phyloP scores from a whole-genome alignment of 1,140 invertebrate species.

The Laupala kohalensis region DNA sequence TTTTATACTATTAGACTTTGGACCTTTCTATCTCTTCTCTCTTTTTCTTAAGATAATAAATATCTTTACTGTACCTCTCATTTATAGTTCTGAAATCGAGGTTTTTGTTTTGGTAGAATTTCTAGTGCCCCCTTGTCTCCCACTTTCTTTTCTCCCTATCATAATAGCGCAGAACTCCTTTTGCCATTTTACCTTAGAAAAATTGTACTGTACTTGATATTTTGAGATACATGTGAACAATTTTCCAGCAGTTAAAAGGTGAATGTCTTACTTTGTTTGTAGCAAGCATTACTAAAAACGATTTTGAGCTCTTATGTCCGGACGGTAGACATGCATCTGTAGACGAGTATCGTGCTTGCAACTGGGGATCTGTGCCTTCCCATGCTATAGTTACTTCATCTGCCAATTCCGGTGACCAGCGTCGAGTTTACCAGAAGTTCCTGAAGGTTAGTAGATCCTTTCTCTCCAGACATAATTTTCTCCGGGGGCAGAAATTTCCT shows the following conservation, averaged over 20 bases:
- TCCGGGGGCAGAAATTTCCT: no score
- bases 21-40: no score
- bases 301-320: constrained; percentile 76
- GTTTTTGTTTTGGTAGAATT: no score
- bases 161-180: no score
- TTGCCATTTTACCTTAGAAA: background rate
- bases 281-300: constrained; percentile 44
- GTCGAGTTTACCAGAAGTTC: constrained; percentile 41
- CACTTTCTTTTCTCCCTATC: no score
- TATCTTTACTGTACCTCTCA: no score
- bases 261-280: constrained; percentile 13
- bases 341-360: constrained; percentile 62
- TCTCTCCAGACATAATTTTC: no score
- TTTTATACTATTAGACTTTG: no score
- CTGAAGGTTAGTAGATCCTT: constrained; percentile 16
- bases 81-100: background rate
- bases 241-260: background rate
- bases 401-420: constrained; percentile 43
- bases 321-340: constrained; percentile 60
- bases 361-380: constrained; percentile 76
- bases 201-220: background rate
- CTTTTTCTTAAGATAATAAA: no score
- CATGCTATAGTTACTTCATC: constrained; percentile 80
- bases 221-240: background rate
- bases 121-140: no score